Percentiles rank a stretch among this genome's conserved stretches.
phyloP scores from a whole-genome alignment of 2,113 vertebrate genomes.

The Eurystomus gularis region DNA sequence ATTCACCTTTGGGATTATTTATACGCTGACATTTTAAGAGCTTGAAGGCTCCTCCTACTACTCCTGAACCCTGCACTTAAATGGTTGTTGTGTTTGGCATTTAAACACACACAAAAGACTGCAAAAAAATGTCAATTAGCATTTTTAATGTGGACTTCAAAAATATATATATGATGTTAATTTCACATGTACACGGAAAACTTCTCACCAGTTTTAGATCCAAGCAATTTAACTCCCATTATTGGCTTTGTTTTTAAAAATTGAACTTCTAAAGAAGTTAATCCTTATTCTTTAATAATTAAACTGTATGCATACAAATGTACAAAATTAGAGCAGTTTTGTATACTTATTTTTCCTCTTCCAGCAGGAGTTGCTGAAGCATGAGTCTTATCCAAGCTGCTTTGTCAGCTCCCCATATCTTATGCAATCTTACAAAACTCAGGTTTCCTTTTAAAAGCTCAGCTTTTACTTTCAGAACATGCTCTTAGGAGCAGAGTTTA shows the following conservation, averaged over 20 bases:
- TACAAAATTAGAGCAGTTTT: neutral
- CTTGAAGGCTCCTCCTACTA: neutral
- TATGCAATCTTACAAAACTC: neutral
- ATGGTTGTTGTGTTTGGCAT: neutral
- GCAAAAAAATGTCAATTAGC: neutral
- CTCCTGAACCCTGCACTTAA: neutral
- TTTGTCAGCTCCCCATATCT: neutral
- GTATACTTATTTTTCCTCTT: neutral
- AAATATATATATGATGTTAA: neutral
- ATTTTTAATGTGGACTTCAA: neutral
- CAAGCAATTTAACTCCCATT: neutral
- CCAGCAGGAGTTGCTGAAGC: neutral
- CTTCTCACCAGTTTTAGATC: neutral
- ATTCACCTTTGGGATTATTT: neutral
- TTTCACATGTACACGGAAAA: neutral
- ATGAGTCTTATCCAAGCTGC: neutral
- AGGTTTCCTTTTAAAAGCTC: neutral
- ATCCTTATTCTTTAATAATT: neutral
- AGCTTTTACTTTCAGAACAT: neutral
- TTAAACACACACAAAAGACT: neutral
- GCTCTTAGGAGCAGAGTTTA: neutral
- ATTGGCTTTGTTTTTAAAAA: neutral
- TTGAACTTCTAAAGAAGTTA: neutral
- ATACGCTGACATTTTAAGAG: neutral
- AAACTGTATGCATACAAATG: neutral